Conservation (phyloP, 2,888 invertebrate genomes). For the Sialis lutaria region DNA sequence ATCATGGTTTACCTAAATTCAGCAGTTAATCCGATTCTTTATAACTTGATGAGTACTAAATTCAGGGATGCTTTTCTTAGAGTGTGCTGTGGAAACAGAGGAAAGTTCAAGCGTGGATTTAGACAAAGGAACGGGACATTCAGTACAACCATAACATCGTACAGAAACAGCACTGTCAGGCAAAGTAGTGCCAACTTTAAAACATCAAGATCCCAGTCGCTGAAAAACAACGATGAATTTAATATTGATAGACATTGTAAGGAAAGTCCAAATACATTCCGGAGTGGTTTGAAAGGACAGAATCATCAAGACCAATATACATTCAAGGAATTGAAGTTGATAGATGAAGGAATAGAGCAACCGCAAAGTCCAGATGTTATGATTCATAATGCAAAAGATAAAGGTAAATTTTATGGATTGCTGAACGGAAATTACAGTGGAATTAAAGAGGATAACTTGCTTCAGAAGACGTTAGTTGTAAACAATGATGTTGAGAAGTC, state of each 20-base stretch:
- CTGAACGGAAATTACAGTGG: neutral
- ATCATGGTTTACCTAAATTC: conserved; percentile 81
- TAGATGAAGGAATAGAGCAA: neutral
- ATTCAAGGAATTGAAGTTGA: neutral
- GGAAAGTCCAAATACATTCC: neutral
- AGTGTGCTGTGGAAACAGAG: conserved; percentile 39
- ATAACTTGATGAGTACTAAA: conserved; percentile 82
- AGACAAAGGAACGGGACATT: conserved; percentile 31
- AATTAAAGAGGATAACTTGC: neutral
- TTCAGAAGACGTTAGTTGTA: neutral
- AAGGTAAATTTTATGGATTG: no score
- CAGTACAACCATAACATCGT: conserved; percentile 35
- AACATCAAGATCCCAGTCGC: conserved; percentile 24
- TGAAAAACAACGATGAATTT: conserved; percentile 20
- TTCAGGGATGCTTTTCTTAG: conserved; percentile 65
- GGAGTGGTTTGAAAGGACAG: neutral
- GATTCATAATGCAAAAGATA: no score
- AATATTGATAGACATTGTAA: neutral
- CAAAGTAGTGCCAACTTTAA: conserved; percentile 26
- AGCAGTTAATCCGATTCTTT: conserved; percentile 80
- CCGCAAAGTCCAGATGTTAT: neutral
- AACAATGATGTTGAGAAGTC: neutral
- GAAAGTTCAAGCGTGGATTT: conserved; percentile 26
- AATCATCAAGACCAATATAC: neutral
- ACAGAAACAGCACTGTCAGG: conserved; percentile 21